Evolutionary conservation across 2,888 invertebrate genomes (phyloP), one percentile per base, ranked within the genome.

Genomic region (Rhagophthalmus giganteus): DNA sequence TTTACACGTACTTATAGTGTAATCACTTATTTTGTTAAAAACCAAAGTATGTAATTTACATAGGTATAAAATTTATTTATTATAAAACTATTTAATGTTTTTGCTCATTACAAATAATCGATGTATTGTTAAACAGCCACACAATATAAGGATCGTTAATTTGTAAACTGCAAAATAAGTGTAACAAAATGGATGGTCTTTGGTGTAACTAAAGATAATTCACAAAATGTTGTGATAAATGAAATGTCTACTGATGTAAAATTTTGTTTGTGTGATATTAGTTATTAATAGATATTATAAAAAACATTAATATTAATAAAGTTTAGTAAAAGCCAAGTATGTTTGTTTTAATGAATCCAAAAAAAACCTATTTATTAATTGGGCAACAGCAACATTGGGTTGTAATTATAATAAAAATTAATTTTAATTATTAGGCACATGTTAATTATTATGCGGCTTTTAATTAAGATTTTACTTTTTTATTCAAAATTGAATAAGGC

Each of bases 261-360:
- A 33, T 40, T 41, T 53, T 47, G 42, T 37, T 53, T 42, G 48
- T 53, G 48, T 47, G 53, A 53, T 53, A 53, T 38, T 53, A 47
- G 47, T 34, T 16, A 20, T 28, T 48, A 41, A 39, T 40, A 16
- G 38, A 7, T 11, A 15, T 26, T 15, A 28, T 38, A 27, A 30
- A 35, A 46, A 39, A 31, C 31, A 24, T 46, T 10, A 16, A 52
- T 46, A 13, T 16, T 16, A 35, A 35, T 35, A 35, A 32, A 32
- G 2, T 20, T 3, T 3, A 20, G 3, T 5, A 20, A 20, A 7
- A 20, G 7, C 3, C 7, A 7, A 20, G 20, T 20, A 20, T 5
- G 3, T 20, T 20, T 20, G 7, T 20, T 20, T 20, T 20, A 20
- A n/a, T n/a, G n/a, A n/a, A n/a, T n/a, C n/a, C n/a, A n/a, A n/a